Evolutionary conservation across 2,888 invertebrate species (phyloP).

Genomic region (Cyclophora albipunctata): DNA sequence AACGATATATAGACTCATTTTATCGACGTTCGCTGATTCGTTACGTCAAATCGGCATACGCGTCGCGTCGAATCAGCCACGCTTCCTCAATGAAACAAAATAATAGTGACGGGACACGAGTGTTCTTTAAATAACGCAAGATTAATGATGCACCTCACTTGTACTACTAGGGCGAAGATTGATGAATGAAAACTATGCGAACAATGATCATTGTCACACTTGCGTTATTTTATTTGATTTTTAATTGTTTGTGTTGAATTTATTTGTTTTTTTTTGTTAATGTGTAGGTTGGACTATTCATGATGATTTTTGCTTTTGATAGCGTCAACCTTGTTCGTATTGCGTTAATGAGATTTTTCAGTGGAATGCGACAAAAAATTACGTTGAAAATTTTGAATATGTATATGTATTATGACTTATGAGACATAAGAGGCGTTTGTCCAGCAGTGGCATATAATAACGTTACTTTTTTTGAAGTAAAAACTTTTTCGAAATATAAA

Average conservation of each 20-base stretch:
- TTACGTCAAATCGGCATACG: no score
- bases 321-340: background rate
- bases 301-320: conserved; percentile 8
- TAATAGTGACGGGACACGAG: conserved; percentile 23
- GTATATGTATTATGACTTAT: no score
- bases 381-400: no score
- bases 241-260: conserved; percentile 4
- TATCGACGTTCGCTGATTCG: no score
- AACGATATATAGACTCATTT: no score
- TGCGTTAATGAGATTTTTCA: no score
- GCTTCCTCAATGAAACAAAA: conserved; percentile 31
- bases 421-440: background rate
- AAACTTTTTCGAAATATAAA: no score
- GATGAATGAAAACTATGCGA: conserved; percentile 27
- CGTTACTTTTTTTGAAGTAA: no score
- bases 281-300: background rate
- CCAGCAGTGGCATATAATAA: no score
- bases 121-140: conserved; percentile 38
- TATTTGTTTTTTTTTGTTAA: no score
- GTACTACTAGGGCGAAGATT: conserved; percentile 56
- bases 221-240: conserved; percentile 19
- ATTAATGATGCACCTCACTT: conserved; percentile 53
- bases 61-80: conserved; percentile 21
- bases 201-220: conserved; percentile 33
- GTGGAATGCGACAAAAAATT: no score